Evolutionary conservation across 53 echinoderm and acorn worm species (phyloP).

Genomic region (Crossaster papposus): DNA sequence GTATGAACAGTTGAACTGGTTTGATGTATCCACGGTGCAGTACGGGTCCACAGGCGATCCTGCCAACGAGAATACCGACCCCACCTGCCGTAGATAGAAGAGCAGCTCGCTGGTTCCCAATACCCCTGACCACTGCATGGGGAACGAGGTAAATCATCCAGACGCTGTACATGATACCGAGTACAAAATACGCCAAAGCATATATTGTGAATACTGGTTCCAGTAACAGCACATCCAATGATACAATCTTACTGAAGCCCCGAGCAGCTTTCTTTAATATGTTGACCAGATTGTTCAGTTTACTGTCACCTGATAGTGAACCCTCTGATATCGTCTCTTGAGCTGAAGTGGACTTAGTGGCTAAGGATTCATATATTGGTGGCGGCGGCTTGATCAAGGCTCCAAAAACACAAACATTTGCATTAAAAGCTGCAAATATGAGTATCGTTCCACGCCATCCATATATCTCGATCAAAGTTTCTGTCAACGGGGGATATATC

Average conservation of each 20-base stretch:
- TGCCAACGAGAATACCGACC: constrained; percentile 57
- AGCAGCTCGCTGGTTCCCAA: constrained; percentile 23
- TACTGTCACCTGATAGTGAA: background rate
- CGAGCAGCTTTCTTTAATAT: background rate
- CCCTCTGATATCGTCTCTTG: background rate
- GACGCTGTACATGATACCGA: constrained; percentile 5
- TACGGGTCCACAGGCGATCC: constrained; percentile 50
- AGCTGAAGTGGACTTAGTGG: background rate
- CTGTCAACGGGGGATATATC: constrained; percentile 47
- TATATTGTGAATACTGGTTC: background rate
- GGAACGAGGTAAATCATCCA: constrained; percentile 72
- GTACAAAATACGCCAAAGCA: background rate
- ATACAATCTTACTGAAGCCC: background rate
- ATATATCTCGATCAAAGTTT: constrained; percentile 7
- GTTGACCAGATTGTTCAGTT: background rate
- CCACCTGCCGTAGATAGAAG: constrained; percentile 61
- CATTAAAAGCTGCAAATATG: constrained; percentile 50
- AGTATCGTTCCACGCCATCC: constrained; percentile 63
- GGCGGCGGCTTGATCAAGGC: constrained; percentile 56
- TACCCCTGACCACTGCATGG: constrained; percentile 60
- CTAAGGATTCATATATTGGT: background rate
- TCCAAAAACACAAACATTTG: constrained; percentile 65
- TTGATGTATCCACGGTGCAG: constrained; percentile 34
- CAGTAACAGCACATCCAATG: background rate
- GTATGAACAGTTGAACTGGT: constrained; percentile 41